These are phyloP conservation scores for Charina bottae DNA, from an alignment of 2,113 vertebrate genomes.

Conservation along the genomic window DNA sequence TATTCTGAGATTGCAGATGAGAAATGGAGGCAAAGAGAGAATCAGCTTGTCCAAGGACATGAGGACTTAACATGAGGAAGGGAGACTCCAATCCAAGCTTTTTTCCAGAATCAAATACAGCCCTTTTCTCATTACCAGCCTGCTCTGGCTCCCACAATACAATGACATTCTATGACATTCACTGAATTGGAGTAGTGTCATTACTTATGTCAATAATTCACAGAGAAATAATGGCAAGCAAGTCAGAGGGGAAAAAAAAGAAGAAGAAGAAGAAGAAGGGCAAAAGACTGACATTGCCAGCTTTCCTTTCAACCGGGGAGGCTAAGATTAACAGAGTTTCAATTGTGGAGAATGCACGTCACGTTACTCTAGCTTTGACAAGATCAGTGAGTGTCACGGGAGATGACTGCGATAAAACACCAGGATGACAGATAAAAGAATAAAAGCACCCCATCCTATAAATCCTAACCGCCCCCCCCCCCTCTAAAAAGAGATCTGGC, in stretches of 20 bases:
- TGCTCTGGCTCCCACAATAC: background rate
- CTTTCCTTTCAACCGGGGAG: conserved; percentile 11
- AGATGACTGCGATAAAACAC: conserved; percentile 33
- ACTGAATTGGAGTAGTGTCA: background rate
- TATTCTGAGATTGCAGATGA: background rate
- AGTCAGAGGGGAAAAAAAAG: background rate
- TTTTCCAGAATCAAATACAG: background rate
- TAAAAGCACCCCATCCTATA: conserved; percentile 8
- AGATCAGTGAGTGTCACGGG: conserved; percentile 12
- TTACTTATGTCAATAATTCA: conserved; percentile 7
- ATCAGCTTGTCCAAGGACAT: background rate
- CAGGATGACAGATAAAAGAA: conserved; percentile 42
- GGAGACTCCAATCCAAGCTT: background rate
- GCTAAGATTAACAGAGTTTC: conserved; percentile 29
- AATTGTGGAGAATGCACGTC: background rate
- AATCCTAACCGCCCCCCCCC: conserved; percentile 8
- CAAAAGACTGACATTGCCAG: conserved; percentile 17
- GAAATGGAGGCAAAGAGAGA: background rate
- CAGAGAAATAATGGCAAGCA: conserved; percentile 18
- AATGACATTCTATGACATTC: conserved; percentile 44
- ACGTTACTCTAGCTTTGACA: conserved; percentile 40
- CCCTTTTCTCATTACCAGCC: background rate
- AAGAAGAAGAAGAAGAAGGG: background rate
- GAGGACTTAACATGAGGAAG: background rate
- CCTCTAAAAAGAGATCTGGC: background rate